A percentile compares a stretch with the other conserved stretches of the same genome.
phyloP scores from a whole-genome alignment of 53 echinoderm and acorn worm genomes.

The Luidia sarsii region DNA sequence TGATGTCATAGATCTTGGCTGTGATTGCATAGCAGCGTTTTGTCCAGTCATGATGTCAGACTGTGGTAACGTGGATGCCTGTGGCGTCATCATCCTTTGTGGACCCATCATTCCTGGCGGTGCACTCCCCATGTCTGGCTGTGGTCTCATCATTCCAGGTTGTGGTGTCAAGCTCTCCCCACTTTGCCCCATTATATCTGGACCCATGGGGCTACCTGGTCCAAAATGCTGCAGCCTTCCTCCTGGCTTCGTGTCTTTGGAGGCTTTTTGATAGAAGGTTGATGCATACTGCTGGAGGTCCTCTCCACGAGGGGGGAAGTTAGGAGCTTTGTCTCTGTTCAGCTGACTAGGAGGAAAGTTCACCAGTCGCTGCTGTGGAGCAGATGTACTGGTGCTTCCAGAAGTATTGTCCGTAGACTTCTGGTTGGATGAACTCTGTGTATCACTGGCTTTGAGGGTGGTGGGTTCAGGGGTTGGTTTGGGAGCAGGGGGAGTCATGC shows the following conservation, averaged over 20 bases:
- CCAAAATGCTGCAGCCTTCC: slow-evolving; percentile 85
- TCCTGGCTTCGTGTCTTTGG: slow-evolving; percentile 67
- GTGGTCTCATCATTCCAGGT: slow-evolving; percentile 41
- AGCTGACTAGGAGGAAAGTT: slow-evolving; percentile 96
- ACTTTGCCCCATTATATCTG: slow-evolving; percentile 71
- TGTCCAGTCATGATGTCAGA: slow-evolving; percentile 55
- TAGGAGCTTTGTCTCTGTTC: slow-evolving; percentile 97
- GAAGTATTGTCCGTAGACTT: slow-evolving; percentile 28
- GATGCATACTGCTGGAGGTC: slow-evolving; percentile 96
- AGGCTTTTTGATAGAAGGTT: slow-evolving; percentile 94
- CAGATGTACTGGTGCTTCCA: slow-evolving; percentile 34
- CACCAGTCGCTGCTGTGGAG: slow-evolving; percentile 81
- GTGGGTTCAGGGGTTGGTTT: slow-evolving; percentile 25
- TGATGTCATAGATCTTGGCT: slow-evolving; percentile 62
- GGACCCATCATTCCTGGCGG: slow-evolving; percentile 44
- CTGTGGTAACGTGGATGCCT: background rate
- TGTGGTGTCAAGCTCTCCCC: slow-evolving; percentile 51
- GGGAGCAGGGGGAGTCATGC: slow-evolving; percentile 40
- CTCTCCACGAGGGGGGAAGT: slow-evolving; percentile 98
- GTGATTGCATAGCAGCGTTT: slow-evolving; percentile 47
- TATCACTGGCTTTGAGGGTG: slow-evolving; percentile 37
- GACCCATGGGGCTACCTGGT: slow-evolving; percentile 85
- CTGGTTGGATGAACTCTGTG: slow-evolving; percentile 31
- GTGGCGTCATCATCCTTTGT: slow-evolving; percentile 9
- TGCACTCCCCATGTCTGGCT: slow-evolving; percentile 27